Evolutionary conservation across 2,888 invertebrate species (phyloP).

Genomic region (Caenorhabditis sp.): DNA sequence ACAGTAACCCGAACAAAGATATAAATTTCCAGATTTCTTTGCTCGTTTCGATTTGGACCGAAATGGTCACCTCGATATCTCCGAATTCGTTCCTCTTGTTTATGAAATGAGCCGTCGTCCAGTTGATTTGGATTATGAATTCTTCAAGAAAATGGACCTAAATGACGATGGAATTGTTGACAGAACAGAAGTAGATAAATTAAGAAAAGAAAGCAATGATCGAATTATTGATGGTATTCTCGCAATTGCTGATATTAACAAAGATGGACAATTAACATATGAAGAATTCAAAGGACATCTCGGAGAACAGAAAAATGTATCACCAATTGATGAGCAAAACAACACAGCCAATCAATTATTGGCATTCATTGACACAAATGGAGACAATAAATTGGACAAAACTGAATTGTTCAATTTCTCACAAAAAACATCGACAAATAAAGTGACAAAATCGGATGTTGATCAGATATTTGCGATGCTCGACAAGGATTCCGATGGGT

Average conservation of each 20-base stretch:
- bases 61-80: slow-evolving; percentile 55
- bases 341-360: slow-evolving; percentile 63
- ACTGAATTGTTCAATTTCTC: slow-evolving; percentile 60
- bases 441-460: slow-evolving; percentile 34
- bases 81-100: slow-evolving; percentile 67
- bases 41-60: slow-evolving; percentile 52
- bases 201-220: slow-evolving; percentile 37
- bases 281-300: slow-evolving; percentile 56
- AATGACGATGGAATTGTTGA: slow-evolving; percentile 58
- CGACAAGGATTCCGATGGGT: slow-evolving; percentile 37
- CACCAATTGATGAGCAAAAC: slow-evolving; percentile 50
- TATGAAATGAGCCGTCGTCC: slow-evolving; percentile 60
- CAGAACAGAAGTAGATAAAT: slow-evolving; percentile 20
- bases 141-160: slow-evolving; percentile 63
- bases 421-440: slow-evolving; percentile 35
- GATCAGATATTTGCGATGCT: slow-evolving; percentile 28
- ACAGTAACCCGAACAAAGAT: no score
- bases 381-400: slow-evolving; percentile 51
- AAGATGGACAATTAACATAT: slow-evolving; percentile 57
- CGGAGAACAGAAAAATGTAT: slow-evolving; percentile 25
- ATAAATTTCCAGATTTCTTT: slow-evolving; percentile 46
- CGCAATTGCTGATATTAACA: slow-evolving; percentile 61
- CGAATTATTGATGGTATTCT: slow-evolving; percentile 63
- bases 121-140: slow-evolving; percentile 53
- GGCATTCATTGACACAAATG: slow-evolving; percentile 59